phyloP scores from a whole-genome alignment of 2,113 vertebrate genomes.

The Mus spicilegus region DNA sequence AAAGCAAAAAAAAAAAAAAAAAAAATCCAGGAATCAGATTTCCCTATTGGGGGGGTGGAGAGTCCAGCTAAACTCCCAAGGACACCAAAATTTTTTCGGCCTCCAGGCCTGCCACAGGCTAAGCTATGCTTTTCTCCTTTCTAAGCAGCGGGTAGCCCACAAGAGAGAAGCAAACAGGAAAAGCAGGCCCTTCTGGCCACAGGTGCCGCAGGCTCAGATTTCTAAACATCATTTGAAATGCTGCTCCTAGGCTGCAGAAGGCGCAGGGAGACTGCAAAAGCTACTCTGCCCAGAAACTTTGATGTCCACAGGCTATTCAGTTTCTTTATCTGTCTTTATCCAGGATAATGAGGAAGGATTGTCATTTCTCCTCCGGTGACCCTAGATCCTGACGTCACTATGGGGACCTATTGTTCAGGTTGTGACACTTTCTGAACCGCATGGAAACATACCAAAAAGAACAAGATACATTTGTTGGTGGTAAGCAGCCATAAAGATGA shows the following conservation, averaged over 20 bases:
- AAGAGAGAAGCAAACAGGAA: not conserved
- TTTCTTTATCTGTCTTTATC: constrained; percentile 54
- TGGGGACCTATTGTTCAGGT: not conserved
- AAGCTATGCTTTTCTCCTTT: not conserved
- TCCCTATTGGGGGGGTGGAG: not conserved
- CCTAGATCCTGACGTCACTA: not conserved
- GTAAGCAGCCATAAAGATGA: not conserved
- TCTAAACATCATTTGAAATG: constrained; percentile 57
- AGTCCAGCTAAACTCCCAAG: not conserved
- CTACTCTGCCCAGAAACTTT: constrained; percentile 15
- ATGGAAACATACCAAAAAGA: not conserved
- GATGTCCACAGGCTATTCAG: not conserved
- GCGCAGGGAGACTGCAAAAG: not conserved
- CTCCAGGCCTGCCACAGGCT: not conserved
- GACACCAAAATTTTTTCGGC: no score
- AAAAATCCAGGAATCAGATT: not conserved
- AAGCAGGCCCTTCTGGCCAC: not conserved
- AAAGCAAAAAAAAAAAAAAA: not conserved
- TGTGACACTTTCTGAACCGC: not conserved
- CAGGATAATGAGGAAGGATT: not conserved
- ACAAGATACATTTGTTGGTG: not conserved
- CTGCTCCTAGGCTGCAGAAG: not conserved
- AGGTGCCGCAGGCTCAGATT: constrained; percentile 16
- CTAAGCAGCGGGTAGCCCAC: not conserved
- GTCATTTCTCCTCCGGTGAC: constrained; percentile 28